Base-by-base conservation (phyloP, 2,888 invertebrate genomes). In the Gibbula magus region DNA sequence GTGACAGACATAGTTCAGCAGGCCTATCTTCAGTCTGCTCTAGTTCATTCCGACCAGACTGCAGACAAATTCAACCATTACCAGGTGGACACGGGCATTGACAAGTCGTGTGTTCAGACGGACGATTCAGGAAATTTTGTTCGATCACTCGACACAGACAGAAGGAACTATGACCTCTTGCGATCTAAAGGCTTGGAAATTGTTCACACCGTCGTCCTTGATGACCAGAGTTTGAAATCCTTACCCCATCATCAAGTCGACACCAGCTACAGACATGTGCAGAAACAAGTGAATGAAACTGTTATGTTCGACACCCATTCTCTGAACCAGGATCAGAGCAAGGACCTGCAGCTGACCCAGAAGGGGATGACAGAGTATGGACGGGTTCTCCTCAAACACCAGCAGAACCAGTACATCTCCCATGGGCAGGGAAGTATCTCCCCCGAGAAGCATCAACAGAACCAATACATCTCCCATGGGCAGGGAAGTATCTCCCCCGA, bases 361-460 rank as follows among this genome's bases (percentile, higher is more conserved):
- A 22, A 20, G 56, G 56, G 56, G 56, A 70, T 70, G 70, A 70
- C 70, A 2, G 70, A 70, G 20, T 70, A 70, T n/a, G 70, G 70
- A 5, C 35, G 70, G 1, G 70, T 70, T 5, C 29, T 70, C 2
- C 70, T 70, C 2, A 70, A 70, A n/a, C 70, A 70, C 39, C 70
- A 70, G 39, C 70, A 35, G 70, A 70, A 18, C 20, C 70, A 70
- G 39, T 70, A 70, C 39, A 70, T 20, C 70, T 35, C 32, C 29
- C 66, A 20, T 22, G 16, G 5, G 5, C n/a, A 16, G 66, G 29
- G 20, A 20, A 25, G n/a, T n/a, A n/a, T n/a, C n/a, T n/a, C n/a
- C n/a, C n/a, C n/a, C n/a, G n/a, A n/a, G n/a, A 70, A 70, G 39
- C 70, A 70, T 20, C 70, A 70, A 20, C 70, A 35, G 70, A 70